A percentile compares a stretch with the other conserved stretches of the same genome.
Evolutionary conservation across 23 tunicate genomes (phyloP).

Genomic region (Oikopleura dioica): DNA sequence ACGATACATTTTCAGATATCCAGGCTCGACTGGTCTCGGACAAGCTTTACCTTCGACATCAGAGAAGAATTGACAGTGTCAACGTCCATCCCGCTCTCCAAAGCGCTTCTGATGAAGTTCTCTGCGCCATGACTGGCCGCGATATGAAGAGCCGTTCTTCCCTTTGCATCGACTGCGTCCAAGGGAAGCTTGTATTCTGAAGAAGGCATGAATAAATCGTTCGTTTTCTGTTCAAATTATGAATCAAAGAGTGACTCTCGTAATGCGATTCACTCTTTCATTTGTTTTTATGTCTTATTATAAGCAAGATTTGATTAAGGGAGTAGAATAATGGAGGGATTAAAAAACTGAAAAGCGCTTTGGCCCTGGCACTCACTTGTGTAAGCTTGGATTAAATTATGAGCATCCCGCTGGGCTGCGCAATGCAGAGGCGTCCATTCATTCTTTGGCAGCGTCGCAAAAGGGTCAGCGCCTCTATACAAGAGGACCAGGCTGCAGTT

Average conservation of each 20-base stretch:
- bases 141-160: background rate
- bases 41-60: no score
- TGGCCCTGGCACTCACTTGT: background rate
- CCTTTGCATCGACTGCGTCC: background rate
- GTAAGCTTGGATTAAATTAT: background rate
- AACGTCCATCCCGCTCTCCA: background rate
- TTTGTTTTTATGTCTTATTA: no score
- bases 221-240: no score
- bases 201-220: background rate
- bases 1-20: no score
- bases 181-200: background rate
- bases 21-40: no score
- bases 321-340: background rate
- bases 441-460: background rate
- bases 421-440: constrained; percentile 7
- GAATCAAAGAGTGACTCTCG: no score
- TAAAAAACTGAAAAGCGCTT: background rate
- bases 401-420: background rate
- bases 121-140: background rate
- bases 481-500: background rate
- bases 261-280: no score
- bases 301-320: no score
- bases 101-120: background rate
- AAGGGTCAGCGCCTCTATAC: constrained; percentile 8
- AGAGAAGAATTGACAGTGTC: no score